Percentiles rank a stretch among this genome's conserved stretches.
Evolutionary conservation across 2,797 vertebrate genomes (phyloP).

Genomic region (Chanos chanos): DNA sequence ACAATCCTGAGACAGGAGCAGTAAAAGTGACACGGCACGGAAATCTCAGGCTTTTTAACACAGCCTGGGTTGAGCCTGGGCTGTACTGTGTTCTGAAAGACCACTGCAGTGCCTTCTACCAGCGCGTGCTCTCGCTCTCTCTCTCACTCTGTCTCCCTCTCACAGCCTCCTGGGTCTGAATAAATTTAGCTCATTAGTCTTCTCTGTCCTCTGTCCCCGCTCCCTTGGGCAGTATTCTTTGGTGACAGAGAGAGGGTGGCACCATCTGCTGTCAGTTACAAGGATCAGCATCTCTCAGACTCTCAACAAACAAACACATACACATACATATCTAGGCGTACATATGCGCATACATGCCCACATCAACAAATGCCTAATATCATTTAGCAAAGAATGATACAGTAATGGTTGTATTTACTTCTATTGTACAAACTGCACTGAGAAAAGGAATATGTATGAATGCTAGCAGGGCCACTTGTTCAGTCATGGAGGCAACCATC

Average conservation of each 20-base stretch:
- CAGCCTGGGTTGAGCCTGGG: no score
- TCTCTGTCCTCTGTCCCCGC: not conserved
- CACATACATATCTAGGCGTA: not conserved
- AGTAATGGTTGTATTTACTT: no score
- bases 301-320: not conserved
- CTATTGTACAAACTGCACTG: no score
- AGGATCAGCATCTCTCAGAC: not conserved
- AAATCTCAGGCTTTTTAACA: no score
- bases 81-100: no score
- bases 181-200: not conserved
- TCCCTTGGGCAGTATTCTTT: not conserved
- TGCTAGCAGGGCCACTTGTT: no score
- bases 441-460: no score
- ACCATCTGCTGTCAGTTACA: constrained; percentile 19
- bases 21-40: not conserved
- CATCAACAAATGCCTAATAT: no score
- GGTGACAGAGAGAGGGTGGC: not conserved
- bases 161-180: not conserved
- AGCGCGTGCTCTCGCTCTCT: not conserved
- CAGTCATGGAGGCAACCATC: no score
- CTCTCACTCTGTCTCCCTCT: not conserved
- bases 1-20: not conserved
- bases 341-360: not conserved
- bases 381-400: no score
- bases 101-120: no score